A percentile compares a stretch with the other conserved stretches of the same genome.
phyloP scores from a whole-genome alignment of 2,888 invertebrate species.

The Amblyteles armatorius region DNA sequence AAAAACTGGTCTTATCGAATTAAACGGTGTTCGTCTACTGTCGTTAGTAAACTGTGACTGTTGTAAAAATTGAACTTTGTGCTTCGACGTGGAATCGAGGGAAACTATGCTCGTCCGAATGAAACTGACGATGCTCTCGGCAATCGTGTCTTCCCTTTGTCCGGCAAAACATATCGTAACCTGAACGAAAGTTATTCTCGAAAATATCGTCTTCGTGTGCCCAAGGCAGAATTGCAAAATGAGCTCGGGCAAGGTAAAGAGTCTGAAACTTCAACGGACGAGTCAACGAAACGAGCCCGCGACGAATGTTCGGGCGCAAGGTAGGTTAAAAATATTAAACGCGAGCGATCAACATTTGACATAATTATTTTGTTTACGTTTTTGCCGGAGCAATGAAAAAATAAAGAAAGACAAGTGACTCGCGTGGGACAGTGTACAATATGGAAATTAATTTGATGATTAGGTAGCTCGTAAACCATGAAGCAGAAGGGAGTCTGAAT shows the following conservation, averaged over 20 bases:
- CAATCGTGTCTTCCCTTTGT: slow-evolving; percentile 35
- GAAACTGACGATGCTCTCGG: slow-evolving; percentile 44
- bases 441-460: background rate
- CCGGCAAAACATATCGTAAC: slow-evolving; percentile 15
- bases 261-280: slow-evolving; percentile 44
- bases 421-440: background rate
- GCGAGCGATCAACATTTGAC: background rate
- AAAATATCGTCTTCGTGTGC: background rate
- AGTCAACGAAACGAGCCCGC: slow-evolving; percentile 19
- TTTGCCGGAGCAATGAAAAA: background rate
- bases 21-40: slow-evolving; percentile 11
- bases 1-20: background rate
- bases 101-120: slow-evolving; percentile 12
- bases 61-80: background rate
- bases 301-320: slow-evolving; percentile 49
- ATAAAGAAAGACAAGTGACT: background rate
- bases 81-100: background rate
- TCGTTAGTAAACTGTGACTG: too few relatives aligned
- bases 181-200: slow-evolving; percentile 9
- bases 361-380: background rate
- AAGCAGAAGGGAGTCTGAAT: background rate
- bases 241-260: slow-evolving; percentile 58
- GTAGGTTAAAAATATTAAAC: slow-evolving; percentile 19
- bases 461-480: background rate
- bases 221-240: slow-evolving; percentile 15